Evolutionary conservation across 23 tunicate genomes (phyloP).

Genomic region (Halocynthia roretzi): DNA sequence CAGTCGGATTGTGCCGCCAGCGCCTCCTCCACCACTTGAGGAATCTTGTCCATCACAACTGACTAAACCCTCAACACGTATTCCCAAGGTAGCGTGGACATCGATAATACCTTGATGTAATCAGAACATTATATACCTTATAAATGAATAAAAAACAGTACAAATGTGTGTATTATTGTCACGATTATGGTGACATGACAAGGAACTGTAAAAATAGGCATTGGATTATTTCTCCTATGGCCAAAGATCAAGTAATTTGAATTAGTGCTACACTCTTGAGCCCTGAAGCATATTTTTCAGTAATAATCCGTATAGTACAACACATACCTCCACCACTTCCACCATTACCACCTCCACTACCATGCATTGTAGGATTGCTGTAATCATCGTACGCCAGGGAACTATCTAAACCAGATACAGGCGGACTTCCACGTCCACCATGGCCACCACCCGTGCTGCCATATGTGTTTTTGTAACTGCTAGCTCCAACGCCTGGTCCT

Average conservation of each 20-base stretch:
- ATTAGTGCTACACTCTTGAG: no score
- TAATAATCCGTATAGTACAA: background rate
- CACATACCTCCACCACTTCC: conserved; percentile 25
- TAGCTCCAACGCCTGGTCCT: conserved; percentile 18
- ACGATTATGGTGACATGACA: no score
- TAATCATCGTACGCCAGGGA: conserved; percentile 20
- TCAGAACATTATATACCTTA: background rate
- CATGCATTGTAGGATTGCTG: conserved; percentile 17
- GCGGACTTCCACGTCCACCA: conserved; percentile 28
- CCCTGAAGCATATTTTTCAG: no score
- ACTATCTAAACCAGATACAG: conserved; percentile 3
- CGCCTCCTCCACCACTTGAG: conserved; percentile 17
- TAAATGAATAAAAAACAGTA: no score
- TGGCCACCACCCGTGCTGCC: conserved; percentile 23
- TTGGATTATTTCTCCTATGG: no score
- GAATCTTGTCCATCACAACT: conserved; percentile 3
- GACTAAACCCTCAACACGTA: conserved; percentile 19
- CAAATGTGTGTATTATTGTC: no score
- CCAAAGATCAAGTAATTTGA: no score
- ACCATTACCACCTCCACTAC: conserved; percentile 23
- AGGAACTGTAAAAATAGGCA: no score
- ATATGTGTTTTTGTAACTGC: background rate
- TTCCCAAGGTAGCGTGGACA: conserved; percentile 1
- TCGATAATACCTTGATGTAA: background rate
- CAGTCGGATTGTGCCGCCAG: conserved; percentile 24